phyloP scores from a whole-genome alignment of 2,113 vertebrate species.

The Gymnocephalus cernua region DNA sequence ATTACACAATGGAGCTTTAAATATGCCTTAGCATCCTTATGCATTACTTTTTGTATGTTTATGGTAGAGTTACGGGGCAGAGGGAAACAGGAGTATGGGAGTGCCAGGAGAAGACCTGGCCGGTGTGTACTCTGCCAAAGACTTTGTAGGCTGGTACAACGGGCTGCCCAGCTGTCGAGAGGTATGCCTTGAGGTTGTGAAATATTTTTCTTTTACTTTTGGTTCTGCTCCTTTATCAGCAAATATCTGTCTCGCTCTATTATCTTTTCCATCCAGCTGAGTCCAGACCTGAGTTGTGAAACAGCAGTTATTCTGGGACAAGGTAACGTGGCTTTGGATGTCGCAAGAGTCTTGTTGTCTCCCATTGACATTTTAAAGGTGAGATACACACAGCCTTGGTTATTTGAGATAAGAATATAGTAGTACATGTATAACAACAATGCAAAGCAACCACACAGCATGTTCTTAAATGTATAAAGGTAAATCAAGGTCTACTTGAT shows the following conservation, averaged over 20 bases:
- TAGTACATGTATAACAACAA: not conserved
- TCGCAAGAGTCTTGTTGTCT: slow-evolving; percentile 92
- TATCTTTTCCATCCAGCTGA: slow-evolving; percentile 80
- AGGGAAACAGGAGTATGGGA: slow-evolving; percentile 86
- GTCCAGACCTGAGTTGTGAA: slow-evolving; percentile 89
- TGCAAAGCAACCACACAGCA: not conserved
- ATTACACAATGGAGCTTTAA: too few species aligned
- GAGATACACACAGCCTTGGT: slow-evolving; percentile 36
- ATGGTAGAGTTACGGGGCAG: slow-evolving; percentile 92
- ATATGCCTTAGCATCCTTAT: not conserved
- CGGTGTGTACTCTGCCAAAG: slow-evolving; percentile 90
- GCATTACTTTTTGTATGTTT: accelerated
- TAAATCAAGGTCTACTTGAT: too few species aligned
- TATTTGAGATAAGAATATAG: not conserved
- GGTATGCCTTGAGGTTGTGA: slow-evolving; percentile 70
- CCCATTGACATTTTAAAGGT: slow-evolving; percentile 89
- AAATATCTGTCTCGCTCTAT: not conserved
- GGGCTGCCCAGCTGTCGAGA: slow-evolving; percentile 89
- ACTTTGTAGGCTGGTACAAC: slow-evolving; percentile 99
- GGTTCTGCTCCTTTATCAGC: not conserved
- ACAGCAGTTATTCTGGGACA: slow-evolving; percentile 93
- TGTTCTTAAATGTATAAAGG: too few species aligned
- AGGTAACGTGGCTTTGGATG: slow-evolving; percentile 95
- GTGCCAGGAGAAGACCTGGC: slow-evolving; percentile 90
- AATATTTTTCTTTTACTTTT: not conserved